A percentile compares a stretch with the other conserved stretches of the same genome.
phyloP scores from a whole-genome alignment of 2,113 vertebrate genomes.

The Albula glossodonta region DNA sequence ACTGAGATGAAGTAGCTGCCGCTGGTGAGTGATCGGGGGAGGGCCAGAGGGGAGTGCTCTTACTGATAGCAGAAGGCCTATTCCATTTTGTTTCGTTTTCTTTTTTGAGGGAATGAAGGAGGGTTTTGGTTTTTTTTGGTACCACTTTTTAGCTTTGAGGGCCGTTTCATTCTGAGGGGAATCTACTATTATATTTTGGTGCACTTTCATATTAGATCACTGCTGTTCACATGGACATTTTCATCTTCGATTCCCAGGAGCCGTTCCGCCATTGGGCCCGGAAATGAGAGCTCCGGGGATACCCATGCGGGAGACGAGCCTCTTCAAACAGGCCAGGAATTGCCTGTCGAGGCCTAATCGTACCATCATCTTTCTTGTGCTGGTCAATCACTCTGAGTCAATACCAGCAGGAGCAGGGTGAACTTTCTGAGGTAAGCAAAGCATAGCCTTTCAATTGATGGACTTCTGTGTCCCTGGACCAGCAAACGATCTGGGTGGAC shows the following conservation, averaged over 20 bases:
- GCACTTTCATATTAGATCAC: conserved; percentile 54
- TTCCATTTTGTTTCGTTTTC: not conserved
- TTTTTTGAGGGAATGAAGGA: not conserved
- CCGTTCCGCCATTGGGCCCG: conserved; percentile 12
- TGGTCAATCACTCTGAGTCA: conserved; percentile 60
- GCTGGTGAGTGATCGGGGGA: conserved; percentile 1
- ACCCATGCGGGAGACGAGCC: conserved; percentile 53
- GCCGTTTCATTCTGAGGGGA: conserved; percentile 54
- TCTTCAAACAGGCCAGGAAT: conserved; percentile 61
- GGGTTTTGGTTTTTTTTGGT: not conserved
- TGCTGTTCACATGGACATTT: conserved; percentile 57
- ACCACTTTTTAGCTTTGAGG: conserved; percentile 41
- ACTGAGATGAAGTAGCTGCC: conserved; percentile 4
- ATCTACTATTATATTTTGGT: conserved; percentile 35
- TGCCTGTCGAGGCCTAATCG: conserved; percentile 71
- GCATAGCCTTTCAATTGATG: conserved; percentile 22
- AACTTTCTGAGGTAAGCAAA: conserved; percentile 13
- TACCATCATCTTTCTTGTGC: conserved; percentile 68
- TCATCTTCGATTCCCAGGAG: conserved; percentile 25
- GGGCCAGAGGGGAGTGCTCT: conserved; percentile 22
- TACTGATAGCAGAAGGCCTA: not conserved
- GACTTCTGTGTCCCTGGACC: conserved; percentile 24
- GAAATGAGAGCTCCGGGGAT: conserved; percentile 35
- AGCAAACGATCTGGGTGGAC: conserved; percentile 27
- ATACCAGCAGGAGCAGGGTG: conserved; percentile 23